Evolutionary conservation across 2,888 invertebrate species (phyloP).

Genomic region (Ormyrus thymus): DNA sequence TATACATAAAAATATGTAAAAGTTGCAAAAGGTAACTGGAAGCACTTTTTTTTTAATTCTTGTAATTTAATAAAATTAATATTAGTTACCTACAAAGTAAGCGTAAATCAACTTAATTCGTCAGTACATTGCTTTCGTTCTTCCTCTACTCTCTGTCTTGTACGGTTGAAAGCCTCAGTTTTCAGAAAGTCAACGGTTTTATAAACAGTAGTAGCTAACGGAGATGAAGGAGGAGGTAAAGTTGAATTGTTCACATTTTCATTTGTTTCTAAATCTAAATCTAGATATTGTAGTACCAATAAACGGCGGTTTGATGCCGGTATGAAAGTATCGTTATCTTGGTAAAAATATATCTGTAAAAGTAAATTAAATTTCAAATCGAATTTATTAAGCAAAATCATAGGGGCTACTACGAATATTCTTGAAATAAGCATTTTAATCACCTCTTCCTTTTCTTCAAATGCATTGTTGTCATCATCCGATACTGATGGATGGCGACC

Average conservation of each 20-base stretch:
- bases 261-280: conserved; percentile 85
- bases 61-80: conserved; percentile 13
- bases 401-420: neutral
- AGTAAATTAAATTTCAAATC: conserved; percentile 3
- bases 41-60: conserved; percentile 44
- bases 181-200: conserved; percentile 96
- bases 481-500: conserved; percentile 72
- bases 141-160: conserved; percentile 86
- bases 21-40: conserved; percentile 44
- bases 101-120: conserved; percentile 64
- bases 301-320: conserved; percentile 68
- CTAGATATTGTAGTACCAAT: conserved; percentile 86
- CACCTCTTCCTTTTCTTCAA: conserved; percentile 75
- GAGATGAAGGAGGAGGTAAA: conserved; percentile 72
- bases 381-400: too few species aligned
- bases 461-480: conserved; percentile 74
- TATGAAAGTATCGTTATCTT: conserved; percentile 67
- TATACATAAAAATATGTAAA: conserved; percentile 26
- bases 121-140: conserved; percentile 77
- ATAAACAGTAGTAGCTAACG: conserved; percentile 81
- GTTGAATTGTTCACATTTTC: conserved; percentile 70
- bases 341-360: conserved; percentile 65
- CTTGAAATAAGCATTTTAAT: neutral
- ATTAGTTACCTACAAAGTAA: conserved; percentile 19
- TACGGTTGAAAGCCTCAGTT: conserved; percentile 93